Base-by-base conservation (phyloP, 2,888 invertebrate genomes). In the Platycnemis pennipes region DNA sequence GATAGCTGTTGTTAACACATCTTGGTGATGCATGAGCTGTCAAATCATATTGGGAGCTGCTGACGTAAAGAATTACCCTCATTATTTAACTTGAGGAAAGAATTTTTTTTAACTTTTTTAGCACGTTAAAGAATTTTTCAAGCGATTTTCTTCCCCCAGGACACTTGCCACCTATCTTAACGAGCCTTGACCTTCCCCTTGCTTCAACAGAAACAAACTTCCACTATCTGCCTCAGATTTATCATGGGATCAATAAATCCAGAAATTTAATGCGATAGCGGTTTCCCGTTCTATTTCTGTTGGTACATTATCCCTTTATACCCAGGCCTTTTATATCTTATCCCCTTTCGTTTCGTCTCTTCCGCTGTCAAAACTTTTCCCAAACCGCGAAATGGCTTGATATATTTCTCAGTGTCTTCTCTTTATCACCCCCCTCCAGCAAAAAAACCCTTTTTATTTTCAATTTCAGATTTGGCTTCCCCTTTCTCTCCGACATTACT, bases 351-450 rank as follows among this genome's bases (percentile, higher is more conserved):
- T 11, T 31, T 37, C 13, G 31, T 37, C 77, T 37, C 77, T 77
- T 77, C 77, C 77, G 77, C 37, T 77, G 77, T 77, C 77, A 77
- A 77, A 77, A 77, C 31, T 37, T 77, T 69, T 77, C 77, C 77
- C 37, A 13, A 37, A 77, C 77, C 77, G 37, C 77, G 11, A 77
- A 77, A 77, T 77, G 37, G 37, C 77, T 77, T 77, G 77, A 77
- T 77, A 77, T 77, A 77, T 77, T 37, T 77, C 77, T 77, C 31
- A 37, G 37, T 77, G 77, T 77, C 77, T 77, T 77, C 77, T 77
- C 77, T 77, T 77, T 77, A 77, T 77, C 77, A 37, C 37, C 77
- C 37, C 77, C 37, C 37, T 26, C 2, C 22, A 26, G 63, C 31
- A 37, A 77, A 77, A 77, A 77, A 77, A 8, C 37, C 77, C 8